A percentile compares a stretch with the other conserved stretches of the same genome.
Conservation (phyloP, 53 echinoderm and acorn worm genomes). For the Pentamera pediparva region DNA sequence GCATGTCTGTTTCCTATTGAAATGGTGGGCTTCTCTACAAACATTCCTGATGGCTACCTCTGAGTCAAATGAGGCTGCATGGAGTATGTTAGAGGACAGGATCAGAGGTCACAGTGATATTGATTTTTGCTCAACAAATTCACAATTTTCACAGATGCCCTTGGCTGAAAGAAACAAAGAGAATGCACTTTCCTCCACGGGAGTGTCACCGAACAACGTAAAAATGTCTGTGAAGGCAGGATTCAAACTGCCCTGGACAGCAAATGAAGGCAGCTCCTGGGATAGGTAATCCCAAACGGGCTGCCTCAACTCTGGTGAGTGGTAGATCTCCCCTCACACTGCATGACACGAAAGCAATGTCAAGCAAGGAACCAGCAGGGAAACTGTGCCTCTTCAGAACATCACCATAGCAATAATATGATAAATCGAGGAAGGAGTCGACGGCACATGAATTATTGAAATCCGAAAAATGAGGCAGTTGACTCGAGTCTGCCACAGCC, state of each 20-base stretch:
- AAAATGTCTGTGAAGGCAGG: not conserved
- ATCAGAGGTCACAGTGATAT: not conserved
- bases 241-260: not conserved
- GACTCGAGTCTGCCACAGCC: not conserved
- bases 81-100: not conserved
- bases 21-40: not conserved
- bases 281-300: not conserved
- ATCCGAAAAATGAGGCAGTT: not conserved
- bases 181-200: not conserved
- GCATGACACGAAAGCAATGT: not conserved
- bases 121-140: not conserved
- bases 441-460: slow-evolving; percentile 4
- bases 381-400: not conserved
- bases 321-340: not conserved
- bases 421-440: not conserved
- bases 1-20: not conserved
- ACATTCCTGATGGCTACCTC: not conserved
- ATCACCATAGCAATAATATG: slow-evolving; percentile 1
- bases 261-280: not conserved
- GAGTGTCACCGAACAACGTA: not conserved
- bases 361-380: not conserved
- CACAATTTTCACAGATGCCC: not conserved
- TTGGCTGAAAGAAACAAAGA: not conserved
- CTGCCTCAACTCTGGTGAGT: not conserved
- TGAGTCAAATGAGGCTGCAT: not conserved